Percentiles rank a stretch among this genome's conserved stretches.
Conservation (phyloP, 2,113 vertebrate species). For the Oreochromis aureus region DNA sequence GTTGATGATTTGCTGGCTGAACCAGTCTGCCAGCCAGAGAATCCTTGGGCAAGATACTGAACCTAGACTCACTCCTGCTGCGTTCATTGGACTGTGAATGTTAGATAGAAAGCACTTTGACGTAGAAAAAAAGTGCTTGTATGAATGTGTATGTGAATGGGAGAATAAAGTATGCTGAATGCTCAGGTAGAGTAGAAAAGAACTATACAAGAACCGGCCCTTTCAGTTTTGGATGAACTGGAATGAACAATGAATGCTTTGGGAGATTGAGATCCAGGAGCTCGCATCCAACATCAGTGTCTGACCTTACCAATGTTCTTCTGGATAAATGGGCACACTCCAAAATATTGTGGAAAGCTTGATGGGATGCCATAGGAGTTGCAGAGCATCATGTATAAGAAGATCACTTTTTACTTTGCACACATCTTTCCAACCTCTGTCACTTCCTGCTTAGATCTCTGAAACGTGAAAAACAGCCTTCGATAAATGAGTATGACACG, state of each 20-base stretch:
- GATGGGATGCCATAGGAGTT: background rate
- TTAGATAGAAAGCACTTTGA: background rate
- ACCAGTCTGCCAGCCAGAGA: background rate
- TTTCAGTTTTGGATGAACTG: background rate
- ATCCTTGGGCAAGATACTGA: background rate
- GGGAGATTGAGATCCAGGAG: background rate
- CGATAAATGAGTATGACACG: background rate
- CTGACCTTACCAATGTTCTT: background rate
- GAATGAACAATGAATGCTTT: background rate
- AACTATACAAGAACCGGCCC: background rate
- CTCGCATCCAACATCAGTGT: background rate
- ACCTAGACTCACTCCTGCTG: background rate
- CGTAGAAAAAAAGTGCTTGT: background rate
- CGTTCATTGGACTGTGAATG: background rate
- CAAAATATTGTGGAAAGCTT: background rate
- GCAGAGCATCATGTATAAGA: background rate
- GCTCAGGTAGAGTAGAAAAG: background rate
- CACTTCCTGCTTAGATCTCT: background rate
- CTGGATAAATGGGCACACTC: background rate
- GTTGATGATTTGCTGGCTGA: background rate
- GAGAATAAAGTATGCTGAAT: background rate
- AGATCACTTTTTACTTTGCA: background rate
- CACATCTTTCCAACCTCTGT: background rate
- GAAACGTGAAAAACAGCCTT: background rate
- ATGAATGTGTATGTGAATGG: background rate